These are phyloP conservation scores for Magallana ariakensis DNA, from an alignment of 1,140 invertebrate species.

Conservation along the genomic window DNA sequence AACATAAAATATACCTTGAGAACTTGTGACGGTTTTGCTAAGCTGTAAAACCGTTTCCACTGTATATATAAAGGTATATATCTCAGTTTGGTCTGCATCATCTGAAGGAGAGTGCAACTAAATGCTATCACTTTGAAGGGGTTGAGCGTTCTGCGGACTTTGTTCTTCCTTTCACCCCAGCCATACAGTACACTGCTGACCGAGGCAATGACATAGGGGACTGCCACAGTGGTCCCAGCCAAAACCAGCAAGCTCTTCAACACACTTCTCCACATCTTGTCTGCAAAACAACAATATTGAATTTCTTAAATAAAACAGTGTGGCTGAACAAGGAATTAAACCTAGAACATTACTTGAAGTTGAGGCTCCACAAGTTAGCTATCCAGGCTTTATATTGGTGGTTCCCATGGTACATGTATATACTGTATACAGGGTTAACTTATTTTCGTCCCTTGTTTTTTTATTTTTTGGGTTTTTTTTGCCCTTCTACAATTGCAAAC, in stretches of 20 bases:
- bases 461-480: no score
- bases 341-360: no score
- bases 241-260: conserved; percentile 13
- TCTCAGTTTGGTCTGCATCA: conserved; percentile 65
- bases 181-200: conserved; percentile 75
- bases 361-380: no score
- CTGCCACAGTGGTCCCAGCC: conserved; percentile 62
- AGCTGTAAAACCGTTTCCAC: conserved; percentile 74
- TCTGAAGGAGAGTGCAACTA: conserved; percentile 72
- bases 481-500: no score
- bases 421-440: no score
- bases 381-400: no score
- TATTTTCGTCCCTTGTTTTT: no score
- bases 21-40: conserved; percentile 60
- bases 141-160: conserved; percentile 68
- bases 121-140: conserved; percentile 76
- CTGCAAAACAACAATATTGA: background rate
- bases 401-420: no score
- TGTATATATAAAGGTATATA: conserved; percentile 69
- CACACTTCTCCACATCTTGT: background rate
- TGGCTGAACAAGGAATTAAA: no score
- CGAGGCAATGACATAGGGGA: conserved; percentile 74
- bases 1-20: conserved; percentile 68
- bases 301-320: no score
- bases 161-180: conserved; percentile 68